A percentile compares a stretch with the other conserved stretches of the same genome.
Conservation (phyloP, 2,113 vertebrate genomes). For the Alligator sinensis region DNA sequence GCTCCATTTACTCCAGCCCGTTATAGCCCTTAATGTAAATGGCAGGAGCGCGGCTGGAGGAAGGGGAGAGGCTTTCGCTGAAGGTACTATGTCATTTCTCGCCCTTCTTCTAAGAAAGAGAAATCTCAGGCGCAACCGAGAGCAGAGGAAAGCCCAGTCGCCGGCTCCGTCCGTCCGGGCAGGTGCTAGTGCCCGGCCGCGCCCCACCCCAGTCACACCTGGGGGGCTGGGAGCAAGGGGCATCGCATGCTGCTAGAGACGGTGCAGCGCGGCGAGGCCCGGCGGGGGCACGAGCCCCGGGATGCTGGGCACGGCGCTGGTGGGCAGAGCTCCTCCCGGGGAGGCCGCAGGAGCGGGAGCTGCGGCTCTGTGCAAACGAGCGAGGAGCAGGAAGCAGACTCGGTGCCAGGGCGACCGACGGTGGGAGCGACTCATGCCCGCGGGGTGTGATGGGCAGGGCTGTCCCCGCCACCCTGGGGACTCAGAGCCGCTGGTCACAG, state of each 20-base stretch:
- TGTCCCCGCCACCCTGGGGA: background rate
- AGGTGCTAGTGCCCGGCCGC: rapidly evolving
- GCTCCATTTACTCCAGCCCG: constrained; percentile 90
- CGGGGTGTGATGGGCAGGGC: background rate
- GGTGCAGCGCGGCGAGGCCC: too few species aligned
- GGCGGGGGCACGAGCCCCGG: rapidly evolving
- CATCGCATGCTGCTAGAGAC: too few species aligned
- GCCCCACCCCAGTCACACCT: background rate
- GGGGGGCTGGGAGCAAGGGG: too few species aligned
- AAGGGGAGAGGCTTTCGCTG: constrained; percentile 56
- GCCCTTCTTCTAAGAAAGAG: constrained; percentile 64
- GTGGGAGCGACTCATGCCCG: background rate
- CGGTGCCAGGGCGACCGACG: too few species aligned
- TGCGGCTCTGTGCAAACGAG: too few species aligned
- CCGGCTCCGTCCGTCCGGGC: rapidly evolving
- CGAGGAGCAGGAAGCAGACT: too few species aligned
- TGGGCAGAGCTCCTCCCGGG: rapidly evolving
- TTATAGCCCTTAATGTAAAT: constrained; percentile 86
- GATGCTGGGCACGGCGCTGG: background rate
- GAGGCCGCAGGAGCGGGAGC: background rate
- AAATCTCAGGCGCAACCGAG: background rate
- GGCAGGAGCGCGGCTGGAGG: constrained; percentile 74
- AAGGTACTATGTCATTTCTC: background rate
- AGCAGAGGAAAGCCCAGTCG: background rate
- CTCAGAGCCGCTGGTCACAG: too few species aligned